Evolutionary conservation across 1,140 invertebrate genomes (phyloP), one percentile per base, ranked within the genome.

Genomic region (Diabrotica undecimpunctata): DNA sequence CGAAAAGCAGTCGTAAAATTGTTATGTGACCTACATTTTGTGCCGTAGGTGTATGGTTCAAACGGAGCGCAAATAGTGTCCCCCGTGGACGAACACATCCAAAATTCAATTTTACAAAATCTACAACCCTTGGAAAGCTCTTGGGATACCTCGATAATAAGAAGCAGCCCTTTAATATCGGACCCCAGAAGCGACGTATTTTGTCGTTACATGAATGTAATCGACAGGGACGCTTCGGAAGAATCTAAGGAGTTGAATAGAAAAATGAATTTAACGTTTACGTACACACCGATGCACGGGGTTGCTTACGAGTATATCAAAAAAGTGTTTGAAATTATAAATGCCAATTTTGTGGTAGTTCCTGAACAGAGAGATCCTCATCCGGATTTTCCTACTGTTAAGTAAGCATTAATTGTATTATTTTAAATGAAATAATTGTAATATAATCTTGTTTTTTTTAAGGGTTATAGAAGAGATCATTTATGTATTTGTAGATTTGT

Each of bases 231-330:
- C 53, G 79, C 87, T 41, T 71, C 83, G 38, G 79, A 83, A 55
- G 82, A 86, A 10, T 69, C 82, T 37, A 73, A 78, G 7, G 77
- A 81, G 70, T 72, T 84, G 11, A 95, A 94, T 78, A 75, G 72
- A 52, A 83, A 78, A 12, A 83, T 86, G 4, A 77, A 81, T 25
- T 74, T 95, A 5, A 85, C 84, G 71, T 90, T 94, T 68, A 91
- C 92, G 0, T 99, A 98, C 72, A 98, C 96, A 53, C 92, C 97
- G 0, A 96, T 99, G 91, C 98, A 99, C 79, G 98, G 98, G 35
- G 96, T 99, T 11, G 96, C 96, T 1, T 90, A 93, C 77, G 78
- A 85, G 8, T 97, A 88, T 77, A 85, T 97, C 67, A 75, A 83
- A 51, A 80, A 87, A 70, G 90, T 92, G 6, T 94, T 98, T 73